Evolutionary conservation across 64 coral and sea anemone genomes (phyloP).

Genomic region (Pachyseris speciosa): DNA sequence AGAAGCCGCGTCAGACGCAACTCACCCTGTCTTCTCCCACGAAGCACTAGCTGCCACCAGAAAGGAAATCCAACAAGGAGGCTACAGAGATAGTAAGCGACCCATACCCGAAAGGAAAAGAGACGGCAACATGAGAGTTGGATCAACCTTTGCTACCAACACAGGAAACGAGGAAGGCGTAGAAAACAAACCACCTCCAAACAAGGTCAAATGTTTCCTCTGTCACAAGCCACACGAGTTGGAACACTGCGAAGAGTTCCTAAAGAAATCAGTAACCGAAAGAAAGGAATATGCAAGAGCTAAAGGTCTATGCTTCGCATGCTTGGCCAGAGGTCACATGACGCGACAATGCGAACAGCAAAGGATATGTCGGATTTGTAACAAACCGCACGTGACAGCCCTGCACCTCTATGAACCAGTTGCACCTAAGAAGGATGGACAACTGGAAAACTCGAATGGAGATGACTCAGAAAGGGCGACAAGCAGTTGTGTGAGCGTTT

Average conservation of each 20-base stretch:
- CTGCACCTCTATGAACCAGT: no score
- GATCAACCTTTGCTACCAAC: neutral
- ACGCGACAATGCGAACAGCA: constrained; percentile 15
- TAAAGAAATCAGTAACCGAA: constrained; percentile 11
- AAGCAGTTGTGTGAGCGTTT: constrained; percentile 17
- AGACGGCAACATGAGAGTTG: neutral
- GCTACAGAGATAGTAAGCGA: neutral
- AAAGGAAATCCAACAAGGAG: neutral
- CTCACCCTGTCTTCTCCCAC: constrained; percentile 15
- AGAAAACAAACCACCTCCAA: no score
- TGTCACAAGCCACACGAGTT: constrained; percentile 22
- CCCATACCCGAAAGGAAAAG: neutral
- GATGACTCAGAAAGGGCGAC: no score
- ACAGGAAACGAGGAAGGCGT: no score
- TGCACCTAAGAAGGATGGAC: no score
- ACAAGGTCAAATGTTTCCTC: neutral
- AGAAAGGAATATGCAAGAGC: constrained; percentile 1
- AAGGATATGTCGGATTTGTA: constrained; percentile 26
- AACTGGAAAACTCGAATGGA: no score
- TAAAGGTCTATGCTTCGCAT: neutral
- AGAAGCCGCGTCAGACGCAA: constrained; percentile 29
- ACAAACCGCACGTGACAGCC: constrained; percentile 9
- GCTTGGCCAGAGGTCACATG: neutral
- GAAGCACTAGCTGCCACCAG: neutral
- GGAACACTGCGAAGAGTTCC: constrained; percentile 25